Conservation (phyloP, 2,797 vertebrate genomes). For the Pygocentrus nattereri region DNA sequence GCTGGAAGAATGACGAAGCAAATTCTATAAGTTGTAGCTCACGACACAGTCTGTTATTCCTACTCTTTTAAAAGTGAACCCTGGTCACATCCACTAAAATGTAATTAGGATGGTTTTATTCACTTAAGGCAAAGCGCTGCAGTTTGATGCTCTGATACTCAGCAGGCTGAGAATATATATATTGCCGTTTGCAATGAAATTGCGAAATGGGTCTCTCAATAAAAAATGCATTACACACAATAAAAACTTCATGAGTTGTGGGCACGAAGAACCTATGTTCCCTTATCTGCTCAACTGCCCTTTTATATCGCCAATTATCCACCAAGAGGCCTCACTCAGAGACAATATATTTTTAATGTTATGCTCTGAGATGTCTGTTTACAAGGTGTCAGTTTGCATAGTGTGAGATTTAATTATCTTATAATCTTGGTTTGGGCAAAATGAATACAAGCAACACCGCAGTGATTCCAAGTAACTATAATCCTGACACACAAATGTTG, state of each 20-base stretch:
- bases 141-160: slow-evolving; percentile 32
- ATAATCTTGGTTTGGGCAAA: slow-evolving; percentile 3
- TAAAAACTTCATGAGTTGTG: slow-evolving; percentile 69
- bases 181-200: slow-evolving; percentile 59
- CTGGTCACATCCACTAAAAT: slow-evolving; percentile 17
- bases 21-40: not conserved
- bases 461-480: not conserved
- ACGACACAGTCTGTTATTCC: slow-evolving; percentile 36
- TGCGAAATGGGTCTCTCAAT: slow-evolving; percentile 60
- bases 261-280: slow-evolving; percentile 43
- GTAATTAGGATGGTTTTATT: slow-evolving; percentile 27
- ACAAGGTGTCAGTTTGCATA: slow-evolving; percentile 28
- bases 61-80: slow-evolving; percentile 26
- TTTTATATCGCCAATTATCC: slow-evolving; percentile 52
- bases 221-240: slow-evolving; percentile 67
- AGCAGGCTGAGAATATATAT: slow-evolving; percentile 36
- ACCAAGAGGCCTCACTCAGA: slow-evolving; percentile 18
- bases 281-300: slow-evolving; percentile 39
- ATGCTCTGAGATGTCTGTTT: slow-evolving; percentile 11
- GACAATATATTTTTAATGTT: slow-evolving; percentile 41
- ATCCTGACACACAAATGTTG: not conserved
- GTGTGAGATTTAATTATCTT: not conserved
- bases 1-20: not conserved
- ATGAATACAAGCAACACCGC: not conserved
- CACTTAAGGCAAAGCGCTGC: slow-evolving; percentile 52